Conservation (phyloP, 2,113 vertebrate species). For the Odontesthes bonariensis region DNA sequence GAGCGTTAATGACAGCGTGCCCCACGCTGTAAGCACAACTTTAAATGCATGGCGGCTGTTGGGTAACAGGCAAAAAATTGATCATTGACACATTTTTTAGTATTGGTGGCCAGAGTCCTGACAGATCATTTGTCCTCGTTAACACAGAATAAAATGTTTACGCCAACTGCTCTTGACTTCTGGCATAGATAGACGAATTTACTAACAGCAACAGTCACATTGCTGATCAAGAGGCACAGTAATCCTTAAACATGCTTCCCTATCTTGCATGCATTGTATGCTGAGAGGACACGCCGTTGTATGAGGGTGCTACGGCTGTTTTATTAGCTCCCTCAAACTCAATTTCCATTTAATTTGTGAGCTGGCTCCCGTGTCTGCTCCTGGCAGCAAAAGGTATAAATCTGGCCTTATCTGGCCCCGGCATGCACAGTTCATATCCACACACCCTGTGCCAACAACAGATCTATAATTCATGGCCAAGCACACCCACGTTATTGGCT, state of each 20-base stretch:
- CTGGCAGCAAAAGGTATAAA: constrained; percentile 86
- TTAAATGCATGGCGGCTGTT: constrained; percentile 30
- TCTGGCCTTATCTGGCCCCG: constrained; percentile 86
- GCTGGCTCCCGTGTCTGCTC: constrained; percentile 75
- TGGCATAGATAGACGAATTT: constrained; percentile 9
- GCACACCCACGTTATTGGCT: constrained; percentile 80
- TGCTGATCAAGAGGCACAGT: constrained; percentile 45
- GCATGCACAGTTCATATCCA: constrained; percentile 85
- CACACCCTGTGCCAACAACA: constrained; percentile 81
- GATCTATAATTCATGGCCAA: constrained; percentile 87
- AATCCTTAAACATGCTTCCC: constrained; percentile 44
- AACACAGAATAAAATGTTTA: constrained; percentile 38
- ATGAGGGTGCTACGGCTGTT: constrained; percentile 69
- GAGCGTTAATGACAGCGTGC: constrained; percentile 14
- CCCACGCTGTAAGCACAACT: constrained; percentile 16
- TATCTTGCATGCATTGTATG: constrained; percentile 62
- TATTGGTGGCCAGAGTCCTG: constrained; percentile 21
- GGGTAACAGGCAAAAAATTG: constrained; percentile 33
- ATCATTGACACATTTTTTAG: constrained; percentile 44
- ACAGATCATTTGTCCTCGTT: constrained; percentile 40
- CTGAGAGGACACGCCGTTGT: constrained; percentile 62
- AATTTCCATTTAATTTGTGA: constrained; percentile 86
- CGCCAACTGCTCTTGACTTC: constrained; percentile 16
- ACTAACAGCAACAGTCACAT: constrained; percentile 24
- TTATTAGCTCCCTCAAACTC: constrained; percentile 84